Conservation (phyloP, 1,140 invertebrate species). For the Anadara kagoshimensis region DNA sequence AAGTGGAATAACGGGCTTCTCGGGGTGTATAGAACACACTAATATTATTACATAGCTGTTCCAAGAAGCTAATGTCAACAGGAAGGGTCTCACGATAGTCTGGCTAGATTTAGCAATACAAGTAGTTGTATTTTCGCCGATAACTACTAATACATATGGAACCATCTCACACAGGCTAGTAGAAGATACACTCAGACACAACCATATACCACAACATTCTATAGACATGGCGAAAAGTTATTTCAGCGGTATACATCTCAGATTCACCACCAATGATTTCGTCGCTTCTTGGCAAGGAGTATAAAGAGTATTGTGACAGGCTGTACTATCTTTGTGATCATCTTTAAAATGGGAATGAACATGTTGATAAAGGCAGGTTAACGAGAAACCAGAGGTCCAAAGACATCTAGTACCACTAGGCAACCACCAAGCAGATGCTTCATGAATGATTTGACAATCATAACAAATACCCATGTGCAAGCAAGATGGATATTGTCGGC, state of each 20-base stretch:
- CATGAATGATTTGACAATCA: constrained; percentile 41
- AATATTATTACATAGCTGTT: constrained; percentile 5
- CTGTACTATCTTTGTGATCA: constrained; percentile 32
- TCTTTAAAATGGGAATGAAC: constrained; percentile 30
- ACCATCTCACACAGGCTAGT: constrained; percentile 30
- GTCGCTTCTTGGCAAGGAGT: constrained; percentile 32
- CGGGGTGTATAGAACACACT: constrained; percentile 28
- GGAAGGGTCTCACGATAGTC: constrained; percentile 29
- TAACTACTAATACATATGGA: constrained; percentile 39
- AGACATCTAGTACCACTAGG: background rate
- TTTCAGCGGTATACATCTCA: constrained; percentile 17
- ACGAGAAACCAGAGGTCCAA: constrained; percentile 8
- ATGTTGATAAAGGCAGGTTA: constrained; percentile 29
- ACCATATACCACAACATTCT: constrained; percentile 29
- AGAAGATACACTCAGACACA: constrained; percentile 10
- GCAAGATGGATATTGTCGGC: constrained; percentile 38
- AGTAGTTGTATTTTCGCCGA: too few species aligned
- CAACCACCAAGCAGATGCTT: constrained; percentile 30
- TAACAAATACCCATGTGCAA: constrained; percentile 30
- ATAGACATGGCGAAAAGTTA: constrained; percentile 13
- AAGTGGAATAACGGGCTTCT: constrained; percentile 16
- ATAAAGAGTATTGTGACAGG: constrained; percentile 35
- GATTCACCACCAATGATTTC: constrained; percentile 7
- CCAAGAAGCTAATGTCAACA: constrained; percentile 25
- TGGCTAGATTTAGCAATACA: constrained; percentile 52